phyloP scores from a whole-genome alignment of 2,888 invertebrate genomes.

The Gari tellinella region DNA sequence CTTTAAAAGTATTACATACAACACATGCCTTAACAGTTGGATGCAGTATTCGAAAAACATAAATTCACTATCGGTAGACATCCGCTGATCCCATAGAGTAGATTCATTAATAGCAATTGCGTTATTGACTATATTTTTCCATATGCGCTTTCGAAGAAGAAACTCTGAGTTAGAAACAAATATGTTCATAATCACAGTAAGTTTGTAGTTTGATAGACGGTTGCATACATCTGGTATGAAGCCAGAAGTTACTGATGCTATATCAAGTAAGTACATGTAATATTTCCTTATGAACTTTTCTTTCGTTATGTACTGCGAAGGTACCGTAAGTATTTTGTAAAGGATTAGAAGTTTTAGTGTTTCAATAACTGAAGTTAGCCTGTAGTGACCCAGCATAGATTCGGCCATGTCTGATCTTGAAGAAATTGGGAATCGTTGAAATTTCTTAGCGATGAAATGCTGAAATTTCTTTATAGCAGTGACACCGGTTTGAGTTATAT shows the following conservation, averaged over 20 bases:
- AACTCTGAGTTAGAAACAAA: not conserved
- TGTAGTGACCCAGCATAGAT: no score
- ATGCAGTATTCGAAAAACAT: no score
- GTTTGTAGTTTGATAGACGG: not conserved
- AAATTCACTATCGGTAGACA: no score
- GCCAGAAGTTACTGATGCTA: not conserved
- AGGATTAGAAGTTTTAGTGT: not conserved
- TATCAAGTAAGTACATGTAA: not conserved
- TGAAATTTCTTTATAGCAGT: no score
- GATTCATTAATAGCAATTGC: not conserved
- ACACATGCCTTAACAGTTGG: no score
- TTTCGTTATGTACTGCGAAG: not conserved
- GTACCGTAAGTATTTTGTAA: not conserved
- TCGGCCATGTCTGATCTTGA: no score
- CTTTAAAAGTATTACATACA: no score
- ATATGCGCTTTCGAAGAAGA: not conserved
- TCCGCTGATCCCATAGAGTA: no score
- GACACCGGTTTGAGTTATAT: no score
- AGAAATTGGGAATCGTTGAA: no score
- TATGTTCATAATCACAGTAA: not conserved
- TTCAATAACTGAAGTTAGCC: no score
- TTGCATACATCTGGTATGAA: constrained; percentile 9
- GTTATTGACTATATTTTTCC: not conserved
- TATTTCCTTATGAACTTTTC: not conserved
- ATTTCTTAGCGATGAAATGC: no score